Base-by-base conservation (phyloP, 2,113 vertebrate species). In the Ariopsis seemanni region DNA sequence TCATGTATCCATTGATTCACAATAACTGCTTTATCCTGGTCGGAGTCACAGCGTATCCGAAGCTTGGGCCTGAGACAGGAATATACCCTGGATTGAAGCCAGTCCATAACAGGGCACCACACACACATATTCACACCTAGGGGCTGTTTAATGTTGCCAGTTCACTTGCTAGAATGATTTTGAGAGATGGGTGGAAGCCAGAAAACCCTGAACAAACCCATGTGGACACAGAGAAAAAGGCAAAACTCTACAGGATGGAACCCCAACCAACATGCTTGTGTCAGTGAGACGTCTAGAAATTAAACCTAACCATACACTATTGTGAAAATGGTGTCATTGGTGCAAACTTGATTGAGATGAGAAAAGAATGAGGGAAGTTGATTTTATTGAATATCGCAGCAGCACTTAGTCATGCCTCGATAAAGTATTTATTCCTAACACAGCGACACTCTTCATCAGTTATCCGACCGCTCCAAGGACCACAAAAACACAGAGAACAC, bases 391-490 rank as follows among this genome's bases (percentile, higher is more conserved):
- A 42, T 42, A 81, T 81, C 30, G 1, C 78, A 58, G 25, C 77
- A 57, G 53, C 53, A 80, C 77, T 27, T 80, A 30, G 53, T 14
- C 52, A 18, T 80, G 27, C 55, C 78, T 58, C 60, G 27, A 81
- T 81, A 58, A 81, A 81, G 55, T 81, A 22, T 81, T 81, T 81
- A 80, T 58, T 34, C 50, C 27, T 27, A 58, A 34, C 78, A 80
- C 55, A 79, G 14, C 52, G 4, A 18, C 52, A 9, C 55, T 81
- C 27, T 42, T 80, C 53, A 3, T 7, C 15, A 52, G n/a, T 80
- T 52, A 57, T 58, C 77, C 12, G 8, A 58, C 53, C 18, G 77
- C n/a, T 1, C n/a, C 8, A 11, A 27, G 53, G n/a, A 80, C 77
- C 17, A 10, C 53, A 4, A 34, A 80, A 80, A 30, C 77, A 17